A percentile compares a stretch with the other conserved stretches of the same genome.
Evolutionary conservation across 2,888 invertebrate species (phyloP).

Genomic region (Odontomyia ornata): DNA sequence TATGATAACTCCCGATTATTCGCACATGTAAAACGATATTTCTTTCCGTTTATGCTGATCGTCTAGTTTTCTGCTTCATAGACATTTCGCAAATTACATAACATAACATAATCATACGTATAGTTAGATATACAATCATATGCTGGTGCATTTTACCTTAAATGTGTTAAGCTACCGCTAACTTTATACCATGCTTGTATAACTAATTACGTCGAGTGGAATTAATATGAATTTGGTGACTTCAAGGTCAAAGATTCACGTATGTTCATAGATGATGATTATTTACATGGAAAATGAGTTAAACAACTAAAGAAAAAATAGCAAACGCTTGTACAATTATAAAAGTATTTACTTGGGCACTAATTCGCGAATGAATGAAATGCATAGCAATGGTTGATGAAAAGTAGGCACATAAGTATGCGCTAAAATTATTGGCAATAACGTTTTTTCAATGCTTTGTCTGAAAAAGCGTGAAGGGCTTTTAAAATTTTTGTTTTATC

Average conservation of each 20-base stretch:
- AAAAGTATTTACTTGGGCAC: neutral
- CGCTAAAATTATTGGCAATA: too few relatives aligned
- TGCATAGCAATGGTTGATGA: too few relatives aligned
- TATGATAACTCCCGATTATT: too few relatives aligned
- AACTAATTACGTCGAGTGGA: neutral
- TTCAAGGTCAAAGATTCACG: constrained; percentile 13
- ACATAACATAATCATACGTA: neutral
- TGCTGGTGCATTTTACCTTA: neutral
- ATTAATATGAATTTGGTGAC: neutral
- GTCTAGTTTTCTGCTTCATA: neutral
- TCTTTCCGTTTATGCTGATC: too few relatives aligned
- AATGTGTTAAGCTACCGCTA: neutral
- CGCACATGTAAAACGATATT: too few relatives aligned
- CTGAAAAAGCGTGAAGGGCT: too few relatives aligned
- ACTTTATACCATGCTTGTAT: too few relatives aligned
- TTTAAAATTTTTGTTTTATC: too few relatives aligned
- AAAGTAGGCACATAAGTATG: too few relatives aligned
- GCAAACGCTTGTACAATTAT: neutral
- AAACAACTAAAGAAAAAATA: neutral
- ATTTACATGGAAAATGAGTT: neutral
- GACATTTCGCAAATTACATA: neutral
- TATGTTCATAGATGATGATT: neutral
- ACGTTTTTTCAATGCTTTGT: too few relatives aligned
- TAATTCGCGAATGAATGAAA: neutral
- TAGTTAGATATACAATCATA: neutral